A percentile compares a stretch with the other conserved stretches of the same genome.
phyloP scores from a whole-genome alignment of 2,797 vertebrate species.

The Ciconia nigra region DNA sequence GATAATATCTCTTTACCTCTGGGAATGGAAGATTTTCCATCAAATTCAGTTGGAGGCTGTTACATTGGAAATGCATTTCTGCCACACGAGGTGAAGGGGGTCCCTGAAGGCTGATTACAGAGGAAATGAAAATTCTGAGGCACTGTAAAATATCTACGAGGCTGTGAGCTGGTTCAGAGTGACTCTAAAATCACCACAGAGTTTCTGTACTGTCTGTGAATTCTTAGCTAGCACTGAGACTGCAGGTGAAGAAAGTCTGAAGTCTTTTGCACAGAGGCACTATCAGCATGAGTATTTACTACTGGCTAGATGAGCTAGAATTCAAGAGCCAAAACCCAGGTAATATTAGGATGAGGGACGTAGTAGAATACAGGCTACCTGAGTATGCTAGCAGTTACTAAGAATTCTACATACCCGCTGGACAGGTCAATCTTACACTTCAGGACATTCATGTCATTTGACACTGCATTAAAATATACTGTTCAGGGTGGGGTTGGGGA shows the following conservation, averaged over 20 bases:
- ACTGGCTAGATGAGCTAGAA: neutral
- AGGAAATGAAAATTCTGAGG: neutral
- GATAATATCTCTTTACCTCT: neutral
- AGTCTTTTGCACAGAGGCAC: neutral
- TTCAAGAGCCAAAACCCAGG: neutral
- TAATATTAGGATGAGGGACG: neutral
- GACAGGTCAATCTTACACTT: neutral
- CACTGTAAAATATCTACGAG: neutral
- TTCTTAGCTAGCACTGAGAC: neutral
- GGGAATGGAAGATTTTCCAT: neutral
- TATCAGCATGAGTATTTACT: neutral
- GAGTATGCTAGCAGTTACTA: neutral
- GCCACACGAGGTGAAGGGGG: neutral
- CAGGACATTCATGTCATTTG: neutral
- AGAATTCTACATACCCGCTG: neutral
- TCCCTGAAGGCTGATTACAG: neutral
- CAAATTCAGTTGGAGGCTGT: neutral
- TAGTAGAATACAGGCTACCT: neutral
- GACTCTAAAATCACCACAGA: neutral
- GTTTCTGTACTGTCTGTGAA: neutral
- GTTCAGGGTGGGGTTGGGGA: neutral
- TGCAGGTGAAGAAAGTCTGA: neutral
- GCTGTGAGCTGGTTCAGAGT: neutral
- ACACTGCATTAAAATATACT: neutral
- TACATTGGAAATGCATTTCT: neutral